Evolutionary conservation across 2,888 invertebrate genomes (phyloP).

Genomic region (Fragum whitleyi): DNA sequence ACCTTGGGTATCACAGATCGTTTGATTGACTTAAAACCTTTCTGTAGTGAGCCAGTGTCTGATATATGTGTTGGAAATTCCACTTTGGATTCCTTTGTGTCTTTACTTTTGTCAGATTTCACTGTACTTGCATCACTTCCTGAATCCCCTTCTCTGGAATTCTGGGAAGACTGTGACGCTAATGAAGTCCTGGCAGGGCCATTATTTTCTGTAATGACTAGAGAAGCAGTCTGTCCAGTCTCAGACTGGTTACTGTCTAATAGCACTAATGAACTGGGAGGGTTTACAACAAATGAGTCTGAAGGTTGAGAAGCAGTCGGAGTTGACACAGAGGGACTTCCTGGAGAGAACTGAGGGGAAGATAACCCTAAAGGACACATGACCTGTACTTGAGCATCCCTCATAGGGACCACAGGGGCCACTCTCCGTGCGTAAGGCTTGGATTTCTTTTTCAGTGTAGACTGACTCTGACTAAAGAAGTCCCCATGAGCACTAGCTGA

Average conservation of each 20-base stretch:
- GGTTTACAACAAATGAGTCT: slow-evolving; percentile 10
- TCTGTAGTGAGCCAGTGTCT: slow-evolving; percentile 59
- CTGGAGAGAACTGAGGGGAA: slow-evolving; percentile 42
- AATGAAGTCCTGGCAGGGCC: slow-evolving; percentile 35
- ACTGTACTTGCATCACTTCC: slow-evolving; percentile 57
- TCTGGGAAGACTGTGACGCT: slow-evolving; percentile 55
- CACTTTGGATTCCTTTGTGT: slow-evolving; percentile 10
- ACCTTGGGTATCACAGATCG: slow-evolving; percentile 80
- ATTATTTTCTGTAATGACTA: slow-evolving; percentile 24
- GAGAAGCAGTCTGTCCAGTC: slow-evolving; percentile 45
- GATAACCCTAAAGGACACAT: slow-evolving; percentile 69
- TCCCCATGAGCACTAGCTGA: slow-evolving; percentile 53
- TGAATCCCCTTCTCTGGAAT: slow-evolving; percentile 60
- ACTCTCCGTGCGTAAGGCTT: slow-evolving; percentile 68
- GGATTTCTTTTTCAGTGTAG: slow-evolving; percentile 52
- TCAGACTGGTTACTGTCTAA: slow-evolving; percentile 27
- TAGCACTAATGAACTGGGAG: slow-evolving; percentile 37
- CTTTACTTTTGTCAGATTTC: slow-evolving; percentile 46
- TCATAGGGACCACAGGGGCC: slow-evolving; percentile 60
- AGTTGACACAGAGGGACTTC: slow-evolving; percentile 24
- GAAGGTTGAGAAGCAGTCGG: slow-evolving; percentile 34
- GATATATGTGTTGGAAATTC: slow-evolving; percentile 41
- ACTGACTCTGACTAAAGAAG: slow-evolving; percentile 40
- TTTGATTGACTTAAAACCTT: slow-evolving; percentile 69
- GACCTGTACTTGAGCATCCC: slow-evolving; percentile 71